Evolutionary conservation across 2,113 vertebrate genomes (phyloP).

Genomic region (Taurulus bubalis): DNA sequence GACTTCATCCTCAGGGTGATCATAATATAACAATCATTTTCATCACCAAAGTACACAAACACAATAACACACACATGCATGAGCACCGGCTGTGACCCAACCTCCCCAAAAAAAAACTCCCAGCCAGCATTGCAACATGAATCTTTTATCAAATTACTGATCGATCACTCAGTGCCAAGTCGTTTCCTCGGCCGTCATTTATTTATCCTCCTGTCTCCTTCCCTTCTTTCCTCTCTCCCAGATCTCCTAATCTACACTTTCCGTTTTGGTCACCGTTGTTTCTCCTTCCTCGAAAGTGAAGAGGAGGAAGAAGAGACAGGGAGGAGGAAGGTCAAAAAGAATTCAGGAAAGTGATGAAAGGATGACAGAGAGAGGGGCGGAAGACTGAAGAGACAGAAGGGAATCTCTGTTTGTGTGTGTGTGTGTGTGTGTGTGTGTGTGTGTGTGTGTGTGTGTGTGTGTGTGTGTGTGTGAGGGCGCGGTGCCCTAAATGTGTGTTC

Average conservation of each 20-base stretch:
- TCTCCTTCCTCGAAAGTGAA: not conserved
- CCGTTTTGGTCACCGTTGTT: not conserved
- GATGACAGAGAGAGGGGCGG: not conserved
- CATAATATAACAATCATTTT: not conserved
- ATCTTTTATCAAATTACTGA: slow-evolving; percentile 61
- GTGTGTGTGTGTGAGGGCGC: slow-evolving; percentile 21
- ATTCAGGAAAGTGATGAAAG: not conserved
- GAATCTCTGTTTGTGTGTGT: not conserved
- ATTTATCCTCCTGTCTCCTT: slow-evolving; percentile 9
- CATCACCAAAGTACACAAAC: slow-evolving; percentile 3
- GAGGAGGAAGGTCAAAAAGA: not conserved
- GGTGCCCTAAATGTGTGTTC: slow-evolving; percentile 82
- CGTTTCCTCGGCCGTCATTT: slow-evolving; percentile 15
- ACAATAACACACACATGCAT: not conserved
- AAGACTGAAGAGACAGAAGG: not conserved
- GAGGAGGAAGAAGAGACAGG: not conserved
- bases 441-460: not conserved
- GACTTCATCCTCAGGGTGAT: slow-evolving; percentile 37
- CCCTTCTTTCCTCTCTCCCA: not conserved
- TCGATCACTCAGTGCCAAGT: slow-evolving; percentile 38
- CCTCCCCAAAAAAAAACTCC: slow-evolving; percentile 28
- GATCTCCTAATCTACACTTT: not conserved
- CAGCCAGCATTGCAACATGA: slow-evolving; percentile 46
- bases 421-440: slow-evolving; percentile 6
- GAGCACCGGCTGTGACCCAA: slow-evolving; percentile 8